Conservation (phyloP, 2,113 vertebrate species). For the Capreolus pygargus region DNA sequence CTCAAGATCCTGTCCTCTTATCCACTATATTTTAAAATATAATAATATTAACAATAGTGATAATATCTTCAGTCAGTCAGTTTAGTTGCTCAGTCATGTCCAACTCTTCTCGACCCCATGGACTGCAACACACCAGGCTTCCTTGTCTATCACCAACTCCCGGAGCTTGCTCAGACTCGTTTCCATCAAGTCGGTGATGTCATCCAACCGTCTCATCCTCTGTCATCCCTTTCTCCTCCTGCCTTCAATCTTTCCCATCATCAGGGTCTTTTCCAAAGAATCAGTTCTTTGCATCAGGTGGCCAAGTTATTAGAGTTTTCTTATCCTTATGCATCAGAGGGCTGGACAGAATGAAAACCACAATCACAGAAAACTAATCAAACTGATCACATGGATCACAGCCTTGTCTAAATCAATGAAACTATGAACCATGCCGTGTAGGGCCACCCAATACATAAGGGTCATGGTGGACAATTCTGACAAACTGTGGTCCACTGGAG, state of each 20-base stretch:
- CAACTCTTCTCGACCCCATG: neutral
- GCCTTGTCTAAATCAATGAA: neutral
- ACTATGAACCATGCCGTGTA: neutral
- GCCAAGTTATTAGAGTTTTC: neutral
- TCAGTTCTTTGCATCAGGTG: neutral
- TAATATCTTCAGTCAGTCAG: neutral
- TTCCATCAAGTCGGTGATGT: neutral
- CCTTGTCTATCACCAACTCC: neutral
- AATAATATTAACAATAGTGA: neutral
- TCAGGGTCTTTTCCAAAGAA: neutral
- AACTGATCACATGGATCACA: neutral
- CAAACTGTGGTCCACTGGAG: neutral
- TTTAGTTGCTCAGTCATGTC: neutral
- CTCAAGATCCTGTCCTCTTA: neutral
- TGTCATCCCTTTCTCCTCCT: neutral
- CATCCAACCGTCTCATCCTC: neutral
- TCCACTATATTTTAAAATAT: neutral
- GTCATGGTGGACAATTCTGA: neutral
- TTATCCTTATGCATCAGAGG: neutral
- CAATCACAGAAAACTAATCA: neutral
- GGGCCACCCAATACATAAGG: neutral
- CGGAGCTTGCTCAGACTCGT: rapidly evolving
- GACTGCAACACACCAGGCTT: neutral
- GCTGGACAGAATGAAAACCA: neutral
- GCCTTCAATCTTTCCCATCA: neutral